A percentile compares a stretch with the other conserved stretches of the same genome.
These are phyloP conservation scores for Bombylius discolor DNA, from an alignment of 2,888 invertebrate genomes.

Conservation along the genomic window DNA sequence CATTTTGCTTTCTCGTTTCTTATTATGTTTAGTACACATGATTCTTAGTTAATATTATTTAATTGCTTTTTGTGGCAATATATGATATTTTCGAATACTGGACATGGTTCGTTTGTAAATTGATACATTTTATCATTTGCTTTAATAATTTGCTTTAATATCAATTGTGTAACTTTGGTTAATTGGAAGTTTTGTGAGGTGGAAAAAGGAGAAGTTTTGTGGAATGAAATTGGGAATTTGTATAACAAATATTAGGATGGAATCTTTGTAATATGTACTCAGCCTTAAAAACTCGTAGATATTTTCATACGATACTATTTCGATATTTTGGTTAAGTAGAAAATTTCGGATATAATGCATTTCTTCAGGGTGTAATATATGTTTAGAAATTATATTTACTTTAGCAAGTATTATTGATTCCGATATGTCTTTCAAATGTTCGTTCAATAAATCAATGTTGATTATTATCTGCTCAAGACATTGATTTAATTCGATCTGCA, in stretches of 20 bases:
- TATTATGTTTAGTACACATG: not conserved
- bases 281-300: not conserved
- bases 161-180: not conserved
- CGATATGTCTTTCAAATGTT: constrained; percentile 4
- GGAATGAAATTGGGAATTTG: constrained; percentile 1
- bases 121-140: not conserved
- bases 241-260: constrained; percentile 2
- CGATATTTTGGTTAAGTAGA: constrained; percentile 1
- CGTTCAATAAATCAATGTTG: constrained; percentile 1
- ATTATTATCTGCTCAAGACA: too few species aligned
- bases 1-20: not conserved
- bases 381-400: constrained; percentile 2
- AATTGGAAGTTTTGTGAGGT: not conserved
- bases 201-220: constrained; percentile 1
- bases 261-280: not conserved
- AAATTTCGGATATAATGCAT: not conserved
- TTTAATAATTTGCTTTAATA: not conserved
- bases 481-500: too few species aligned
- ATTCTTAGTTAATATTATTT: not conserved
- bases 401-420: constrained; percentile 7
- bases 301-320: constrained; percentile 2
- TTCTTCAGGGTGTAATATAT: constrained; percentile 3
- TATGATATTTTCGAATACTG: not conserved
- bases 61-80: not conserved
- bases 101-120: not conserved